A percentile compares a stretch with the other conserved stretches of the same genome.
Conservation (phyloP, 1,140 invertebrate species). For the Drosophila jambulina region DNA sequence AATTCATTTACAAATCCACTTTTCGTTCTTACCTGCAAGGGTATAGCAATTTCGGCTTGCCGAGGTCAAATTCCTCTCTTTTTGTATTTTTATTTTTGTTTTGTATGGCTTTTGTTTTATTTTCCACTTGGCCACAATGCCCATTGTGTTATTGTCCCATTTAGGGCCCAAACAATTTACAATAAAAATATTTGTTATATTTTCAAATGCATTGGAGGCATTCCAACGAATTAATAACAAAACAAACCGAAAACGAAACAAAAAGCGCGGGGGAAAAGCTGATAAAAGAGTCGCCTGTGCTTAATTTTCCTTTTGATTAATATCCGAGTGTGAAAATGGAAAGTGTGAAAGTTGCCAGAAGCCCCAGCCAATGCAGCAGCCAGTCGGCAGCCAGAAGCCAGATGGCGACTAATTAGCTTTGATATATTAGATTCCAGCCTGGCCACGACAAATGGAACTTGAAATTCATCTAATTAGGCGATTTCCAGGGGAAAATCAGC, state of each 20-base stretch:
- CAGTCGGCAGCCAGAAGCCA: slow-evolving; percentile 22
- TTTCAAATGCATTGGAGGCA: slow-evolving; percentile 53
- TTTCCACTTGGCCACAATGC: slow-evolving; percentile 45
- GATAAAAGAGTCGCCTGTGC: slow-evolving; percentile 30
- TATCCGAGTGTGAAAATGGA: slow-evolving; percentile 75
- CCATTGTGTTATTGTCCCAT: slow-evolving; percentile 44
- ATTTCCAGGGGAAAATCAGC: slow-evolving; percentile 69
- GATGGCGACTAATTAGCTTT: slow-evolving; percentile 70
- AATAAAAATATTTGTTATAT: slow-evolving; percentile 59
- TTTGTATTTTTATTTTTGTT: slow-evolving; percentile 15
- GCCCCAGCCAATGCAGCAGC: slow-evolving; percentile 19
- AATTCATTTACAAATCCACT: neutral
- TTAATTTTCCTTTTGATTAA: slow-evolving; percentile 66
- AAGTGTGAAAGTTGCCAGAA: slow-evolving; percentile 75
- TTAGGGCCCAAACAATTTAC: slow-evolving; percentile 49
- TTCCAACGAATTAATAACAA: slow-evolving; percentile 33
- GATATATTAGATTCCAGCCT: slow-evolving; percentile 61
- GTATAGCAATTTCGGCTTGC: neutral
- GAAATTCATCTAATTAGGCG: slow-evolving; percentile 71
- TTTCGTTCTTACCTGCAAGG: neutral
- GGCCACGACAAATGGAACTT: slow-evolving; percentile 63
- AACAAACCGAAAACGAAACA: slow-evolving; percentile 25
- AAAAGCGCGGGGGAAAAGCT: slow-evolving; percentile 1
- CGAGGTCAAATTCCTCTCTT: slow-evolving; percentile 16
- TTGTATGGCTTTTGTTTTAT: slow-evolving; percentile 57